Percentiles rank a stretch among this genome's conserved stretches.
Evolutionary conservation across 2,797 vertebrate genomes (phyloP).

Genomic region (Vespertilio murinus): DNA sequence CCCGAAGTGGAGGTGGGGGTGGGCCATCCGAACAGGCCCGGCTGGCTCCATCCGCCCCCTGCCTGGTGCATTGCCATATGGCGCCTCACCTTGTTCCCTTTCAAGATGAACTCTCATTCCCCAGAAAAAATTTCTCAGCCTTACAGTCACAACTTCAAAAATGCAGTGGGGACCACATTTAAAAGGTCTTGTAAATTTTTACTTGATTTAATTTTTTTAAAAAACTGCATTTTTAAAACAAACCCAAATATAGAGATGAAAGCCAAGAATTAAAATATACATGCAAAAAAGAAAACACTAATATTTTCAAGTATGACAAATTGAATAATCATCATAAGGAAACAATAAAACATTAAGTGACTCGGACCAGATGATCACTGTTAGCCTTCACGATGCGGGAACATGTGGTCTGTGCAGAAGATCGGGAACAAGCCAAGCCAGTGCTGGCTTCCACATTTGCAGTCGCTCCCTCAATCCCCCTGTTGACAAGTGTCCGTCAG

Average conservation of each 20-base stretch:
- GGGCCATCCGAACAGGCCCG: background rate
- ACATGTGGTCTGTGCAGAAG: background rate
- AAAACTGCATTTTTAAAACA: slow-evolving; percentile 78
- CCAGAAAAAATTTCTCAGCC: slow-evolving; percentile 63
- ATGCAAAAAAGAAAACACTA: slow-evolving; percentile 82
- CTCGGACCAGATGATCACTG: slow-evolving; percentile 78
- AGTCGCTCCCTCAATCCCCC: background rate
- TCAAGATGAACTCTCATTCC: slow-evolving; percentile 77
- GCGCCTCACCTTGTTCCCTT: slow-evolving; percentile 75
- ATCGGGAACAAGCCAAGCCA: background rate
- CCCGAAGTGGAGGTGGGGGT: background rate
- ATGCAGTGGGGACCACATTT: slow-evolving; percentile 57
- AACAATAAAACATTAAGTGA: slow-evolving; percentile 81
- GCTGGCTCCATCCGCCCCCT: background rate
- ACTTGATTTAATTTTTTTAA: slow-evolving; percentile 67
- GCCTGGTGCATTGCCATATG: slow-evolving; percentile 66
- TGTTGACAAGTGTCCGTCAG: background rate
- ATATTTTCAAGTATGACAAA: slow-evolving; percentile 78
- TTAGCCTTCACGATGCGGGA: background rate
- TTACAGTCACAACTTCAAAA: slow-evolving; percentile 75
- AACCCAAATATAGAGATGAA: slow-evolving; percentile 83
- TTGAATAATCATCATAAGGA: slow-evolving; percentile 83
- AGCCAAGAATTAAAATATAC: slow-evolving; percentile 79
- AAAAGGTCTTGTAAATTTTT: slow-evolving; percentile 73
- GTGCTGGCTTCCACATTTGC: background rate